Percentiles rank a stretch among this genome's conserved stretches.
Evolutionary conservation across 2,113 vertebrate species (phyloP).

Genomic region (Myodes glareolus): DNA sequence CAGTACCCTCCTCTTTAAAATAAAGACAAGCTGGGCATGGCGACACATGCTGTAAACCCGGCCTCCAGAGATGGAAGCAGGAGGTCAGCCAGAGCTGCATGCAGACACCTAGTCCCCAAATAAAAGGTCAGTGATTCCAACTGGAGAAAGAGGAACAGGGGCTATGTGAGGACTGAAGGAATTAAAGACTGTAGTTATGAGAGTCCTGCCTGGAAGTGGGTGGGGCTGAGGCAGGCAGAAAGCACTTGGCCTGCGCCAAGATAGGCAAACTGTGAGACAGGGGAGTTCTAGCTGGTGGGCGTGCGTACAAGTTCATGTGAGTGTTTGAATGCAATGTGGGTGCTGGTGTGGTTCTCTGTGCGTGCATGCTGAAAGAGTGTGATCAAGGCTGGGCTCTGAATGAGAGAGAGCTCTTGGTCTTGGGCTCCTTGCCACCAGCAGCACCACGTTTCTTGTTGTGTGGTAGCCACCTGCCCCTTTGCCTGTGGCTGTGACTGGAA

Average conservation of each 20-base stretch:
- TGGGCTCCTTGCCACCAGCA: rapidly evolving
- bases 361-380: neutral
- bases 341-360: neutral
- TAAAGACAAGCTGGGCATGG: neutral
- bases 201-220: neutral
- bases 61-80: neutral
- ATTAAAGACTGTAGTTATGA: neutral
- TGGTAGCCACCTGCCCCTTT: neutral
- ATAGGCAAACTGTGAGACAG: neutral
- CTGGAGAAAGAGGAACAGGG: rapidly evolving
- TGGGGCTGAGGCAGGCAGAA: neutral
- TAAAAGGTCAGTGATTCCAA: neutral
- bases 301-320: too few relatives aligned
- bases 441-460: neutral
- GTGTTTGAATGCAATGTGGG: neutral
- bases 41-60: neutral
- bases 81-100: neutral
- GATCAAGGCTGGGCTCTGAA: neutral
- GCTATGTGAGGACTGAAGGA: neutral
- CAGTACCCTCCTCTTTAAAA: neutral
- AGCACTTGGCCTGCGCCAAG: neutral
- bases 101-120: neutral
- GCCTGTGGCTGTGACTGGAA: neutral
- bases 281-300: neutral
- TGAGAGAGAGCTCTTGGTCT: constrained; percentile 14